Conservation (phyloP, 1,140 invertebrate species). For the Calliphora vicina region DNA sequence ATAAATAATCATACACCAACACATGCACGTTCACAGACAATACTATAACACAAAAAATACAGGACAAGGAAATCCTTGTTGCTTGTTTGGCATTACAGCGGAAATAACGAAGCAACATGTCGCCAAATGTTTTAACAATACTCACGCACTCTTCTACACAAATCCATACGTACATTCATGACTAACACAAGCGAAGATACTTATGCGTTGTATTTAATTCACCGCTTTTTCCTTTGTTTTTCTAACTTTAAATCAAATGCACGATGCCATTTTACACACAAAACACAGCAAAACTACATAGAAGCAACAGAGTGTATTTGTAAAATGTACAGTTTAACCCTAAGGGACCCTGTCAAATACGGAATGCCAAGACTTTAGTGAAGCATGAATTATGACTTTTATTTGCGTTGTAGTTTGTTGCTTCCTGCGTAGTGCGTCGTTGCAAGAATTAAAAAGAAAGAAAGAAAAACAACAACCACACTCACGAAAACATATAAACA, state of each 20-base stretch:
- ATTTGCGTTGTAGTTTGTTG: slow-evolving; percentile 27
- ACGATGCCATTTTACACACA: background rate
- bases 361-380: background rate
- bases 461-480: background rate
- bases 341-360: slow-evolving; percentile 4
- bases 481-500: background rate
- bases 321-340: slow-evolving; percentile 28
- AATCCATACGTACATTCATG: background rate
- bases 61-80: slow-evolving; percentile 19
- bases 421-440: slow-evolving; percentile 8
- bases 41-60: background rate
- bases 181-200: background rate
- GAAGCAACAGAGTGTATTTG: slow-evolving; percentile 19
- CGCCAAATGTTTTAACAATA: slow-evolving; percentile 14
- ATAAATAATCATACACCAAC: background rate
- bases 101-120: slow-evolving; percentile 28
- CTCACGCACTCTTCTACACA: background rate
- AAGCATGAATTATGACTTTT: slow-evolving; percentile 22
- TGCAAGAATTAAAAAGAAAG: background rate
- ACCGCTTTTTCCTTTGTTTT: background rate
- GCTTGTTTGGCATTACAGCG: background rate
- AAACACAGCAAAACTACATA: background rate
- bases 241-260: background rate
- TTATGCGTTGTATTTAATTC: background rate
- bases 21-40: background rate